These are phyloP conservation scores for Coccyzus lansbergi DNA, from an alignment of 2,797 vertebrate genomes.

Conservation along the genomic window DNA sequence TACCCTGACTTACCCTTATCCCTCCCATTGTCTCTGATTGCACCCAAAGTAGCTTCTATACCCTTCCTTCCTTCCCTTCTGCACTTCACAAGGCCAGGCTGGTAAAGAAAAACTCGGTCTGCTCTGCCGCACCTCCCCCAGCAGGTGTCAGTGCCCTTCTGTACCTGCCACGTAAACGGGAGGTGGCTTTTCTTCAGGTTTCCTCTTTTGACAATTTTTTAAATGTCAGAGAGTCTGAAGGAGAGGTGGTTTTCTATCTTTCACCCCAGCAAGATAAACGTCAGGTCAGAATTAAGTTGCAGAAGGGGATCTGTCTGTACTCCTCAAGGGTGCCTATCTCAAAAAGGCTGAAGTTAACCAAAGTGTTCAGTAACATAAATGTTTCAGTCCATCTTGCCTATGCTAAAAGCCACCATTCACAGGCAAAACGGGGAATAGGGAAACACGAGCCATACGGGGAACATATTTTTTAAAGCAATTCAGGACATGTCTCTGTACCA, in stretches of 20 bases:
- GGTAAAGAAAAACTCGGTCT: not conserved
- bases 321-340: not conserved
- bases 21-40: not conserved
- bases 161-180: not conserved
- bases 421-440: not conserved
- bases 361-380: not conserved
- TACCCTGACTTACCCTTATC: not conserved
- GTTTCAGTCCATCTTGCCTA: not conserved
- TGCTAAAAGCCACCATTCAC: not conserved
- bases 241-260: not conserved
- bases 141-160: constrained; percentile 53
- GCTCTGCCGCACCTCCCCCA: not conserved
- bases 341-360: not conserved
- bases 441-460: not conserved
- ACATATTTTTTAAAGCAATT: not conserved
- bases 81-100: not conserved
- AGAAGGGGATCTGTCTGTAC: not conserved
- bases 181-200: not conserved
- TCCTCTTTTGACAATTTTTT: not conserved
- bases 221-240: not conserved
- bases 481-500: not conserved
- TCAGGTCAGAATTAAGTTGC: not conserved
- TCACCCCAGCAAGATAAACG: not conserved
- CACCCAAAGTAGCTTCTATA: not conserved
- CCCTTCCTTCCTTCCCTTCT: not conserved